Conservation (phyloP, 2,797 vertebrate species). For the Silurus aristotelis region DNA sequence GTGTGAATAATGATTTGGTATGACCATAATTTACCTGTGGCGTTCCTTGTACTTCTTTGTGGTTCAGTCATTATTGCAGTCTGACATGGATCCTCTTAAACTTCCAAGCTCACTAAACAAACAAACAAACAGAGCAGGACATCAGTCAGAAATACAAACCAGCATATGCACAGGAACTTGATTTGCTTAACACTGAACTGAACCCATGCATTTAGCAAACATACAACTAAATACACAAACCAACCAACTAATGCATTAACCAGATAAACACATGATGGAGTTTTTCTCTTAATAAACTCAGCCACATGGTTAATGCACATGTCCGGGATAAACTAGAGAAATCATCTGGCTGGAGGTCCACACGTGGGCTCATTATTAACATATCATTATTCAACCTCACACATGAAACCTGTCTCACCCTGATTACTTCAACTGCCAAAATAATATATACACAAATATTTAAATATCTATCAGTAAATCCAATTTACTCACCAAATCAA, state of each 20-base stretch:
- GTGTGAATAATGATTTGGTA: neutral
- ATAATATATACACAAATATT: neutral
- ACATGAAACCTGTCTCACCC: neutral
- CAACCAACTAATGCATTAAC: neutral
- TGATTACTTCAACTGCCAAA: neutral
- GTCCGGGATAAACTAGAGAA: neutral
- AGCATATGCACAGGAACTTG: neutral
- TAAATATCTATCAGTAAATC: too few relatives aligned
- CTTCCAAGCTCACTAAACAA: neutral
- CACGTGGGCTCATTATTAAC: neutral
- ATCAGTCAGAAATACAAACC: neutral
- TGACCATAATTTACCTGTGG: slow-evolving; percentile 38
- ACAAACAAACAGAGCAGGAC: slow-evolving; percentile 11
- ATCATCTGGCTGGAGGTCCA: neutral
- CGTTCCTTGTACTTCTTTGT: slow-evolving; percentile 41
- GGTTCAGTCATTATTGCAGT: slow-evolving; percentile 46
- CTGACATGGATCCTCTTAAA: neutral
- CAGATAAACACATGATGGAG: neutral
- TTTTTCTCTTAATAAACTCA: neutral
- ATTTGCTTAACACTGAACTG: neutral
- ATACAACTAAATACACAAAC: neutral
- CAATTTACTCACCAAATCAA: neutral
- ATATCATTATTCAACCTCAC: neutral
- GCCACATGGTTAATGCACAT: neutral
- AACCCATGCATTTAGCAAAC: too few relatives aligned